Base-by-base conservation (phyloP, 2,888 invertebrate species). In the Tridacna gigas region DNA sequence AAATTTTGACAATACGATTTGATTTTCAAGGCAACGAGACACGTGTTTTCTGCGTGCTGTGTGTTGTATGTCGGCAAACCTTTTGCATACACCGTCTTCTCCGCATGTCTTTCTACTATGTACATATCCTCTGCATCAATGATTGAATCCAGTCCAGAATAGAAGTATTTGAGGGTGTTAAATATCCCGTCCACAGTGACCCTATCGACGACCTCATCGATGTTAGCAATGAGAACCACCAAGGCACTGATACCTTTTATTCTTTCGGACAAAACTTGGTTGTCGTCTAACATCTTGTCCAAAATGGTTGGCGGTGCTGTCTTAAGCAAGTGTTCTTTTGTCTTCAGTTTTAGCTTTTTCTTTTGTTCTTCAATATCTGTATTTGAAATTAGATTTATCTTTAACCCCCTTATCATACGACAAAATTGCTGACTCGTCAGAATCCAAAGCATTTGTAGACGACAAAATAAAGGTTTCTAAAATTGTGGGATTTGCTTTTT, bases 111-210 rank as follows among this genome's bases (percentile, higher is more conserved):
- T 51, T 76, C 28, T 0, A 82, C 45, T 56, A 22, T 79, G 25
- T 73, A 77, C 0, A 83, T 25, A 20, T 79, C 74, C 1, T 74
- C 26, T 11, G 65, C 22, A 13, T 65, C 56, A 1, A 83, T 28
- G 47, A 77, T 9, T n/a, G 76, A 77, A 37, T 79, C 79, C 0
- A 79, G 37, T 1, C 79, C 73, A 1, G 26, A 60, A 45, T 66
- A 79, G 47, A 83, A 77, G 48, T 47, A 61, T 25, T 76, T 76
- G 22, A 83, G 20, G 12, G 78, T 25, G 25, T 48, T 74, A 20
- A 79, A 65, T 20, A 83, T 47, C 5, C 83, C 83, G 0, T 76
- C 60, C 4, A 18, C 25, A 2, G 79, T 83, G n/a, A 74, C 61
- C 25, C 73, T 73, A 4, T 47, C 15, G 0, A 79, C 28, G 0